Percentiles rank a stretch among this genome's conserved stretches.
These are phyloP conservation scores for Aldrovandia affinis DNA, from an alignment of 2,797 vertebrate species.

Conservation along the genomic window DNA sequence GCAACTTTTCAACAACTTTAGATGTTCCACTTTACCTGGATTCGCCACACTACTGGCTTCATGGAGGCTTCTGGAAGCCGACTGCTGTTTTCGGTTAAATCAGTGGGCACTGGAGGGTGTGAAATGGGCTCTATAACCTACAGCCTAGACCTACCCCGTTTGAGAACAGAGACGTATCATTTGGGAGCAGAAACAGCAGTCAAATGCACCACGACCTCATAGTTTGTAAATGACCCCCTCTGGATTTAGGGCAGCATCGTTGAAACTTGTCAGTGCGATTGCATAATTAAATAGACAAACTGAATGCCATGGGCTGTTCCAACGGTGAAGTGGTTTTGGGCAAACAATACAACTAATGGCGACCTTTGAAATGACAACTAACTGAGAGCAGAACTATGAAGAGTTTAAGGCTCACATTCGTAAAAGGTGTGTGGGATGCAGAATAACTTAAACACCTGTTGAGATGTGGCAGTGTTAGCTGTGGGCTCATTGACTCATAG, in stretches of 20 bases:
- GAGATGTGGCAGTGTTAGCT: background rate
- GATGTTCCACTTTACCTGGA: background rate
- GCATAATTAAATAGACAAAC: background rate
- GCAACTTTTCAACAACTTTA: background rate
- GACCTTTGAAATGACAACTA: background rate
- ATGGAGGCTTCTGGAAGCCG: background rate
- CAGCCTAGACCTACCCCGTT: background rate
- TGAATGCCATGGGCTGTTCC: background rate
- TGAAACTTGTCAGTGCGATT: slow-evolving; percentile 1
- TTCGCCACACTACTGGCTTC: background rate
- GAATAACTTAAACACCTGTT: background rate
- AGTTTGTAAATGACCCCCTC: background rate
- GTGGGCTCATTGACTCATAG: background rate
- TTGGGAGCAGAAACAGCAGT: background rate
- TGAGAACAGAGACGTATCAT: background rate
- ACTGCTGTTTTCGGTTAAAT: background rate
- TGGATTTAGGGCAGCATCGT: background rate
- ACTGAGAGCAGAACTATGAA: background rate
- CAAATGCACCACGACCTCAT: background rate
- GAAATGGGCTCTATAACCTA: background rate
- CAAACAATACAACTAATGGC: background rate
- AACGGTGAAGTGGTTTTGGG: background rate
- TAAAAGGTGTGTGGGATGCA: background rate
- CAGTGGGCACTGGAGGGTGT: background rate
- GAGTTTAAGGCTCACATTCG: background rate